Conservation (phyloP, 2,888 invertebrate species). For the Tigriopus californicus region DNA sequence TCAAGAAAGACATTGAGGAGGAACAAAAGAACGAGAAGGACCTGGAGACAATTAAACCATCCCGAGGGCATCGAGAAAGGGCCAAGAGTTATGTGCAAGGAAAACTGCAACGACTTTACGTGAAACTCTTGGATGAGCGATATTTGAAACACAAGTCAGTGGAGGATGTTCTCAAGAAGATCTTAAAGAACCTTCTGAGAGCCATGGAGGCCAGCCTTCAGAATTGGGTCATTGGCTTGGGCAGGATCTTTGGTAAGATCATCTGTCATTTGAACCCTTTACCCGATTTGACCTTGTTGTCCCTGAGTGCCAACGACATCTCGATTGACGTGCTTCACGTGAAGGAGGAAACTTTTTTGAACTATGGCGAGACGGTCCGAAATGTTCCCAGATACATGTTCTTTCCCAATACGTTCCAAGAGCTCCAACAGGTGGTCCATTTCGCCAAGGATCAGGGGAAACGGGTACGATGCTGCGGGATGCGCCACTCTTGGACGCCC, state of each 20-base stretch:
- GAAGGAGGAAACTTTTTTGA: background rate
- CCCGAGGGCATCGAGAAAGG: too few species aligned
- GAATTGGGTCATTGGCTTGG: background rate
- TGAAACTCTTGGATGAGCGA: too few species aligned
- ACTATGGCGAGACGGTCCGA: conserved; percentile 8
- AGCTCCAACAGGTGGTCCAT: background rate
- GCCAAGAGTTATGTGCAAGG: too few species aligned
- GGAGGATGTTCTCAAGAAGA: conserved; percentile 2
- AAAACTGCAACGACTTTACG: too few species aligned
- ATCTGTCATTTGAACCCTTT: too few species aligned
- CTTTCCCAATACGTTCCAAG: conserved; percentile 3
- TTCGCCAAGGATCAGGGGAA: background rate
- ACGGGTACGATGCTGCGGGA: background rate
- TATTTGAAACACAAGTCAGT: conserved; percentile 1
- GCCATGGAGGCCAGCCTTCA: background rate
- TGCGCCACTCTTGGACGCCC: background rate
- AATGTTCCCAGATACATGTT: background rate
- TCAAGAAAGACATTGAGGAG: too few species aligned
- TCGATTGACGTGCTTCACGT: too few species aligned
- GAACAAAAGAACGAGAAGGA: too few species aligned
- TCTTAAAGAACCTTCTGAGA: background rate
- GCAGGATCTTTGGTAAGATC: background rate
- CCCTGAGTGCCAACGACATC: too few species aligned
- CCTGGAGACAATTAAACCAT: too few species aligned
- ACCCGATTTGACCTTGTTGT: too few species aligned